Evolutionary conservation across 37 sponge, comb jelly and placozoan species (phyloP), one percentile per base, ranked within the genome.

Genomic region (Halisarca cf. caerulea): DNA sequence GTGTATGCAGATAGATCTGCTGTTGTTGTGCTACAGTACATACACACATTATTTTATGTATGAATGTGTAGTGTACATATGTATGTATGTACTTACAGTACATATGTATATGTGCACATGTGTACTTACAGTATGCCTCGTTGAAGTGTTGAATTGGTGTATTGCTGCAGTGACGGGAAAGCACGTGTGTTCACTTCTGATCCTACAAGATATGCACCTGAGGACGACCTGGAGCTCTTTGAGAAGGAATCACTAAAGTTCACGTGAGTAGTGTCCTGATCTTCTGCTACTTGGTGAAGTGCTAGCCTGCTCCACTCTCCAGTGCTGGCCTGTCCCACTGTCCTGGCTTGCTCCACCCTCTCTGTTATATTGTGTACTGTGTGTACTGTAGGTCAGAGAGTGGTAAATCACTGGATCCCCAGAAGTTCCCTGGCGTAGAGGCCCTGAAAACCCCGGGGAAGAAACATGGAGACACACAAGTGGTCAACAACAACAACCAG

Each of bases 161-260:
- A 0, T 18, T 24, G 51, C 39, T 54, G 15, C 18, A 41, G 89
- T 87, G 93, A 93, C 33, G 89, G 66, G 0, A 79, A 85, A 43
- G 91, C 86, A 45, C 44, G 94, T 27, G 78, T 94, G 20, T 94
- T 94, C 78, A 77, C 94, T 37, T 17, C 32, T 23, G 80, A 82
- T 23, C 35, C 59, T 25, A 79, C 85, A 30, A 71, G 84, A 47
- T 21, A 35, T 24, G 94, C 94, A 15, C 42, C 92, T 23, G 58
- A 77, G 34, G 62, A 85, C n/a, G 83, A 88, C 11, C 18, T 90
- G 30, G 80, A 33, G 21, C 77, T n/a, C 3, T 37, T 74, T 32
- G 25, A 14, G 1, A 44, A 57, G 81, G 95, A 86, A 89, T 89
- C 40, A 80, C 90, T 58, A 88, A 92, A 80, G 88, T 95, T 33